phyloP scores from a whole-genome alignment of 92 coral and sea anemone species.

The Zoanthus sansibaricus region DNA sequence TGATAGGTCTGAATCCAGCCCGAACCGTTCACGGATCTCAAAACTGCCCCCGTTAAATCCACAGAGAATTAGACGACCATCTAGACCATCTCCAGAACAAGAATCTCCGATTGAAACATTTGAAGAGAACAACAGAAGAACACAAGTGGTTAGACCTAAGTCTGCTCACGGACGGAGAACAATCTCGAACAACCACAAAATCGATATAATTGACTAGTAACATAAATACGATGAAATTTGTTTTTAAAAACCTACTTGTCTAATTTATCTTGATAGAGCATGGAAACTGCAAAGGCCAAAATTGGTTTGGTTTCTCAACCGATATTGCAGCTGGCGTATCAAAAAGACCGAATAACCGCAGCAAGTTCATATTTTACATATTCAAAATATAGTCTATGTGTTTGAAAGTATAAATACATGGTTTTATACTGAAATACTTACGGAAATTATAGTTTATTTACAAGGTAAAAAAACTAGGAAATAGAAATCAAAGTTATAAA shows the following conservation, averaged over 20 bases:
- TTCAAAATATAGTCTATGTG: too few species aligned
- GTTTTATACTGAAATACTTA: background rate
- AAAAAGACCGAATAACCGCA: too few species aligned
- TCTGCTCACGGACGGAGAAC: conserved; percentile 85
- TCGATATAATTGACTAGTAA: conserved; percentile 45
- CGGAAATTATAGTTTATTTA: background rate
- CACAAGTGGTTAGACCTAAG: conserved; percentile 66
- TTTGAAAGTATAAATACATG: too few species aligned
- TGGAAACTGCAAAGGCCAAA: background rate
- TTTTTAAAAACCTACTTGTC: background rate
- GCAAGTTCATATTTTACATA: too few species aligned
- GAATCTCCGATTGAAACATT: conserved; percentile 50
- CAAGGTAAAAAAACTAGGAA: background rate
- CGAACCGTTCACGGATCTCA: conserved; percentile 6
- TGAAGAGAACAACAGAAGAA: conserved; percentile 41
- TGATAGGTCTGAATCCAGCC: background rate
- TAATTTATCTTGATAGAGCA: background rate
- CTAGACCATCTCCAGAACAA: conserved; percentile 65
- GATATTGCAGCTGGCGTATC: background rate
- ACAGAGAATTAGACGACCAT: conserved; percentile 65
- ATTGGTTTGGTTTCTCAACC: background rate
- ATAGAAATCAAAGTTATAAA: background rate
- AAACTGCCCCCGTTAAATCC: conserved; percentile 54
- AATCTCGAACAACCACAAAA: conserved; percentile 61
- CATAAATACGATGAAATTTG: background rate